Conservation (phyloP, 2,888 invertebrate species). For the Baccha elongata region DNA sequence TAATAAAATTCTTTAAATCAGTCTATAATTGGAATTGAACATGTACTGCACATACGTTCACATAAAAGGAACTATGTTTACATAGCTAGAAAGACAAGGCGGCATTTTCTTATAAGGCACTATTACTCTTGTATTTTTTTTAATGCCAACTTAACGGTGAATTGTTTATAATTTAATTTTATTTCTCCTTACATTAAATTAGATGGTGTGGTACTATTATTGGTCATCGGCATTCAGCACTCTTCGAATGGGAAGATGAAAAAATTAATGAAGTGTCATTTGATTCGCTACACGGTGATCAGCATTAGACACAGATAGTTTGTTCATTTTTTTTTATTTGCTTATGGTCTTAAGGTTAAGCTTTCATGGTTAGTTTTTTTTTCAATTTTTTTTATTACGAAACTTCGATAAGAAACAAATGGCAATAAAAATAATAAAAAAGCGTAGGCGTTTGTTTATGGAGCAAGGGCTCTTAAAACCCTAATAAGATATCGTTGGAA, state of each 20-base stretch:
- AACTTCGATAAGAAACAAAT: too few species aligned
- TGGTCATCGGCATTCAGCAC: too few species aligned
- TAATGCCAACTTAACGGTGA: background rate
- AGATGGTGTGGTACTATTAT: background rate
- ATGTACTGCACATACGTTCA: constrained; percentile 32
- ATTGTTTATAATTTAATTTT: constrained; percentile 1
- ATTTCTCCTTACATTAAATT: background rate
- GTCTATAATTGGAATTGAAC: constrained; percentile 59
- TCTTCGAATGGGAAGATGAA: too few species aligned
- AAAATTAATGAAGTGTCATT: constrained; percentile 6
- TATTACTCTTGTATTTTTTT: background rate
- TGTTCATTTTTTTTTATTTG: too few species aligned
- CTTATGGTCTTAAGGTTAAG: constrained; percentile 8
- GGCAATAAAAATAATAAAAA: too few species aligned
- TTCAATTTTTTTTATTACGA: too few species aligned
- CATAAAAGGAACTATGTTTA: constrained; percentile 7
- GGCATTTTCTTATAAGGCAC: constrained; percentile 13
- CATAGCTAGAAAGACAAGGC: constrained; percentile 20
- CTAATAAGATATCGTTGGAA: constrained; percentile 1
- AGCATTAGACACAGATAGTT: too few species aligned
- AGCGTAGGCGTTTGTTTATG: constrained; percentile 12
- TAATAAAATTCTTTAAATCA: constrained; percentile 22
- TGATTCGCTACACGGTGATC: constrained; percentile 5
- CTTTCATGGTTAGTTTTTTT: constrained; percentile 2
- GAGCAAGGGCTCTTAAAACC: background rate